A percentile compares a stretch with the other conserved stretches of the same genome.
Conservation (phyloP, 2,797 vertebrate genomes). For the Amblyopsis hoosieri region DNA sequence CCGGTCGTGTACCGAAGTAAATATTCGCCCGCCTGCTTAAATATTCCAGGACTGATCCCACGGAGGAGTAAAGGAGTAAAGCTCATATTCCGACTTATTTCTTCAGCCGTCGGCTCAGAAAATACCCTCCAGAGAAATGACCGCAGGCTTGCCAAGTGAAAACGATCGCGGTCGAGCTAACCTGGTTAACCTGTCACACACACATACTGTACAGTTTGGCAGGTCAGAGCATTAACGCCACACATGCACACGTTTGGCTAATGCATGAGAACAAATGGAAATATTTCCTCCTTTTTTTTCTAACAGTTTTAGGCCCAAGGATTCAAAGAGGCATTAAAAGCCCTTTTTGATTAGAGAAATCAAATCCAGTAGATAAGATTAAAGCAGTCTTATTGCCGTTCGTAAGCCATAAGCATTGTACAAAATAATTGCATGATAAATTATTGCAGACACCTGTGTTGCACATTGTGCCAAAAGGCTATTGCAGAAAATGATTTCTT, state of each 20-base stretch:
- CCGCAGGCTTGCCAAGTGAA: too few species aligned
- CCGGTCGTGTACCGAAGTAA: constrained; percentile 57
- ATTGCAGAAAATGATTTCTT: constrained; percentile 44
- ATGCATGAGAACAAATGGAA: too few species aligned
- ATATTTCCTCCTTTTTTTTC: too few species aligned
- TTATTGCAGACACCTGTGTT: constrained; percentile 27
- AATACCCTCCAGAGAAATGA: background rate
- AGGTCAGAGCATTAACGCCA: too few species aligned
- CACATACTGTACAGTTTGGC: too few species aligned
- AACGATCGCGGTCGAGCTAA: too few species aligned
- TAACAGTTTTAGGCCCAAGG: too few species aligned
- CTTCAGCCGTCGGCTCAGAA: constrained; percentile 17
- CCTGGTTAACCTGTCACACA: too few species aligned
- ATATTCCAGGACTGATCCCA: constrained; percentile 49
- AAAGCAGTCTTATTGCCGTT: background rate
- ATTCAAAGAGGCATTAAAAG: background rate
- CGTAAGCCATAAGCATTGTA: background rate
- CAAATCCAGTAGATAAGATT: background rate
- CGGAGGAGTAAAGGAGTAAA: constrained; percentile 35
- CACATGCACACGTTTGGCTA: too few species aligned
- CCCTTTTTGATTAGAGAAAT: background rate
- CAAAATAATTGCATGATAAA: constrained; percentile 18
- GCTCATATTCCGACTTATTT: constrained; percentile 42
- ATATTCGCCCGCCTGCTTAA: constrained; percentile 56
- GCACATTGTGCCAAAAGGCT: constrained; percentile 26